phyloP scores from a whole-genome alignment of 1,140 invertebrate species.

The Aphelenchoides besseyi region DNA sequence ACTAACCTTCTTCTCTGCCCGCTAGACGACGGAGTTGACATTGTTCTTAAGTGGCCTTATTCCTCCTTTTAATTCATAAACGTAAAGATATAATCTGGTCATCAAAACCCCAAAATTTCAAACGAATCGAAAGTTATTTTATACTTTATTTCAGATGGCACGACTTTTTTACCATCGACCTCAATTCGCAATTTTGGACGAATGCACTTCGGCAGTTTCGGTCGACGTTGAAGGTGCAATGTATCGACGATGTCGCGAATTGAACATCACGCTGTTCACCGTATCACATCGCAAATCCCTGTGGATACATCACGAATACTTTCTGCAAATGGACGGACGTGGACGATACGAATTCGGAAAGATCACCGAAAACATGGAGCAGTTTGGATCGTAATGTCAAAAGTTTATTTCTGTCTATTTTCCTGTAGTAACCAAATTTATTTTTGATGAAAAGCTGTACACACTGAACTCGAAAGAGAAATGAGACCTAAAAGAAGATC shows the following conservation, averaged over 20 bases:
- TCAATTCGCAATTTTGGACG: slow-evolving; percentile 95
- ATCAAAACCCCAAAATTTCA: not conserved
- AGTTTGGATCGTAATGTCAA: slow-evolving; percentile 78
- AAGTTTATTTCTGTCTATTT: slow-evolving; percentile 21
- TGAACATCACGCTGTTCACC: slow-evolving; percentile 90
- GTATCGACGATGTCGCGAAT: slow-evolving; percentile 82
- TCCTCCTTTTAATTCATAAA: not conserved
- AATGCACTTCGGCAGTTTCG: slow-evolving; percentile 91
- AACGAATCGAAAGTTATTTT: not conserved
- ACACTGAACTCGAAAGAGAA: too few relatives aligned
- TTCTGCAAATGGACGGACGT: slow-evolving; percentile 87
- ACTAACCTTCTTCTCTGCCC: not conserved
- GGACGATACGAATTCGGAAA: slow-evolving; percentile 79
- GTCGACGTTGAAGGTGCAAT: slow-evolving; percentile 95
- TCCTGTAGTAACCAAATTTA: too few relatives aligned
- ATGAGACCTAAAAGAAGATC: slow-evolving; percentile 14
- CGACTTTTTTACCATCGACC: slow-evolving; percentile 91
- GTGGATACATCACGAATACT: slow-evolving; percentile 87
- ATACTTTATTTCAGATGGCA: slow-evolving; percentile 74
- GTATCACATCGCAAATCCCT: slow-evolving; percentile 91
- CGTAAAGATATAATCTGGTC: not conserved
- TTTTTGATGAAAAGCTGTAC: too few relatives aligned
- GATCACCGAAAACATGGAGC: slow-evolving; percentile 79
- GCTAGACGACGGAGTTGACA: not conserved
- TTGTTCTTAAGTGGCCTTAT: slow-evolving; percentile 2